A percentile compares a stretch with the other conserved stretches of the same genome.
phyloP scores from a whole-genome alignment of 2,888 invertebrate species.

The Molorchus minor region DNA sequence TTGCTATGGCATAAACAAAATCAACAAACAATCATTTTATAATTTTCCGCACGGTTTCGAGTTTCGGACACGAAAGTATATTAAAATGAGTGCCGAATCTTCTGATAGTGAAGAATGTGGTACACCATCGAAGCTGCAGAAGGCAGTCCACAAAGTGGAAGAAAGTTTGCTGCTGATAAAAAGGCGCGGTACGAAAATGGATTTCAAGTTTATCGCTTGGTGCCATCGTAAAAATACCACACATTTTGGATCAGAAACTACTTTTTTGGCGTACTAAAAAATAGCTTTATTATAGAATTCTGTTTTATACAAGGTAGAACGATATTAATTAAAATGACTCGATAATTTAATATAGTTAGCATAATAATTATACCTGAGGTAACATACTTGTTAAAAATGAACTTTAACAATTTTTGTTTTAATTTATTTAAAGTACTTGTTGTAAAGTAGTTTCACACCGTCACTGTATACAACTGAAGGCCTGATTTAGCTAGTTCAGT shows the following conservation, averaged over 20 bases:
- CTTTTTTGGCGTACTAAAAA: not conserved
- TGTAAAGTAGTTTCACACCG: no score
- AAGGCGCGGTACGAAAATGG: not conserved
- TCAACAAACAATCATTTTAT: not conserved
- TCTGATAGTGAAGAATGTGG: not conserved
- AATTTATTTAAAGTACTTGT: no score
- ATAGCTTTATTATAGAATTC: no score
- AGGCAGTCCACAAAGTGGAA: not conserved
- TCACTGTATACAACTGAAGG: no score
- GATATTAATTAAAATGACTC: no score
- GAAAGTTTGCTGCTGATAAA: not conserved
- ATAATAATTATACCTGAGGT: no score
- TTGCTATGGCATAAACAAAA: slow-evolving; percentile 1
- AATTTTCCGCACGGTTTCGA: slow-evolving; percentile 1
- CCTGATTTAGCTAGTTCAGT: no score
- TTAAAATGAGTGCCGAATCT: not conserved
- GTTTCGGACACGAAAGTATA: not conserved
- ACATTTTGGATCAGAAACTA: not conserved
- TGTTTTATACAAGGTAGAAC: no score
- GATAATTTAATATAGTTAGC: no score
- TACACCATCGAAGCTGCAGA: slow-evolving; percentile 1
- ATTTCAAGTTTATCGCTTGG: not conserved
- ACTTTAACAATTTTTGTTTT: no score
- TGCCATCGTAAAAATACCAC: no score
- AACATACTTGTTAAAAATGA: no score